A percentile compares a stretch with the other conserved stretches of the same genome.
phyloP scores from a whole-genome alignment of 2,797 vertebrate genomes.

The Chaetophractus vellerosus region DNA sequence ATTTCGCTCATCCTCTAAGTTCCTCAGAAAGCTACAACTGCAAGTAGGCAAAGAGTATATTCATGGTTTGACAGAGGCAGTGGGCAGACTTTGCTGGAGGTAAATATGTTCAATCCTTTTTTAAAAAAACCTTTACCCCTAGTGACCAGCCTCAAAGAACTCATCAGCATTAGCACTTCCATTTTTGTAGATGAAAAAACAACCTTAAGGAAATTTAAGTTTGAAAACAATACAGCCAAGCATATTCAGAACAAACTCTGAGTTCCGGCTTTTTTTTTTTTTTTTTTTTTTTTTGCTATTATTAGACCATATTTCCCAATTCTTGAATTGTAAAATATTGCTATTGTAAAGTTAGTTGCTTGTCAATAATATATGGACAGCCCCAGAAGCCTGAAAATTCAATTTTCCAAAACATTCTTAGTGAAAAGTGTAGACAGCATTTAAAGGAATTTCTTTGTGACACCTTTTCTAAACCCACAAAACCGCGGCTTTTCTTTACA shows the following conservation, averaged over 20 bases:
- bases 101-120: not conserved
- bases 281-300: not conserved
- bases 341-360: slow-evolving; percentile 14
- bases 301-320: not conserved
- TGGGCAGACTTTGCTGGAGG: not conserved
- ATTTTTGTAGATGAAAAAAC: slow-evolving; percentile 1
- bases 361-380: not conserved
- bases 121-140: not conserved
- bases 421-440: not conserved
- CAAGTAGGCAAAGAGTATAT: not conserved
- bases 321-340: not conserved
- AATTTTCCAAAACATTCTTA: not conserved
- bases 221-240: not conserved
- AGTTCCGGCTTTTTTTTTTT: not conserved
- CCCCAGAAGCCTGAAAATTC: not conserved
- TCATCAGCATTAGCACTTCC: not conserved
- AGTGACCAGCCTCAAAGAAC: not conserved
- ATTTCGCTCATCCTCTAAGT: not conserved
- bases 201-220: not conserved
- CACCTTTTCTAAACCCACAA: slow-evolving; percentile 45
- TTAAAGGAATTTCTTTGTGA: slow-evolving; percentile 45
- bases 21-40: slow-evolving; percentile 42
- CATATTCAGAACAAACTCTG: slow-evolving; percentile 39
- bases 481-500: slow-evolving; percentile 56
- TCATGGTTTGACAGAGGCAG: not conserved